phyloP scores from a whole-genome alignment of 1,140 invertebrate genomes.

The Anagrus nilaparvatae region DNA sequence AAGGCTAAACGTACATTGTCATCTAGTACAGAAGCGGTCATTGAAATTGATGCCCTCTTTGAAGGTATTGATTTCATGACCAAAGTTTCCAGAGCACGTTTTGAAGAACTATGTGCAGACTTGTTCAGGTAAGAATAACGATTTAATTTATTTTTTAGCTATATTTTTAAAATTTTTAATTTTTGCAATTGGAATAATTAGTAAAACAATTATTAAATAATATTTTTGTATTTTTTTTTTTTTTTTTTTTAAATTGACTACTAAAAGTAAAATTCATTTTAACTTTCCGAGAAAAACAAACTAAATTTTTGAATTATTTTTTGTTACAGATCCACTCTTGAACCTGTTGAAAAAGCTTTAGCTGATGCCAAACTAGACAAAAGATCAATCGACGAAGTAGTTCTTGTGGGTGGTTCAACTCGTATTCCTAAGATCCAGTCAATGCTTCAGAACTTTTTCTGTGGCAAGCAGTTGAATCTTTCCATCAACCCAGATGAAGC shows the following conservation, averaged over 20 bases:
- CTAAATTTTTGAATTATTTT: too few relatives aligned
- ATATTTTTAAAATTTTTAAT: too few relatives aligned
- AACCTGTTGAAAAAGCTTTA: constrained; percentile 58
- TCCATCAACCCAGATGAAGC: constrained; percentile 61
- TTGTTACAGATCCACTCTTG: constrained; percentile 44
- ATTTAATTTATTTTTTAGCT: too few relatives aligned
- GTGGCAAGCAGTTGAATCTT: constrained; percentile 51
- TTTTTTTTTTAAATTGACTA: too few relatives aligned
- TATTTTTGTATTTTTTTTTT: too few relatives aligned
- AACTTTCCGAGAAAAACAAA: too few relatives aligned
- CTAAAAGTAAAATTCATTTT: too few relatives aligned
- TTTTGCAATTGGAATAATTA: too few relatives aligned
- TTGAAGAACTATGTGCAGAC: constrained; percentile 54
- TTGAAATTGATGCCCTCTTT: constrained; percentile 47
- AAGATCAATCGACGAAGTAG: constrained; percentile 60
- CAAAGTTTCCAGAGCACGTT: constrained; percentile 49
- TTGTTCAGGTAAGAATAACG: too few relatives aligned
- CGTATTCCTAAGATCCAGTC: constrained; percentile 56
- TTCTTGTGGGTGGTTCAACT: constrained; percentile 71
- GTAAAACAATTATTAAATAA: too few relatives aligned
- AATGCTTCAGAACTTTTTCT: constrained; percentile 52
- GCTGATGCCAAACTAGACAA: constrained; percentile 67
- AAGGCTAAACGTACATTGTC: constrained; percentile 48
- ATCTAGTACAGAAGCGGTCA: constrained; percentile 46
- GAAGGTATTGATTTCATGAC: constrained; percentile 53